Conservation (phyloP, 1,140 invertebrate genomes). For the Centruroides sculpturatus region DNA sequence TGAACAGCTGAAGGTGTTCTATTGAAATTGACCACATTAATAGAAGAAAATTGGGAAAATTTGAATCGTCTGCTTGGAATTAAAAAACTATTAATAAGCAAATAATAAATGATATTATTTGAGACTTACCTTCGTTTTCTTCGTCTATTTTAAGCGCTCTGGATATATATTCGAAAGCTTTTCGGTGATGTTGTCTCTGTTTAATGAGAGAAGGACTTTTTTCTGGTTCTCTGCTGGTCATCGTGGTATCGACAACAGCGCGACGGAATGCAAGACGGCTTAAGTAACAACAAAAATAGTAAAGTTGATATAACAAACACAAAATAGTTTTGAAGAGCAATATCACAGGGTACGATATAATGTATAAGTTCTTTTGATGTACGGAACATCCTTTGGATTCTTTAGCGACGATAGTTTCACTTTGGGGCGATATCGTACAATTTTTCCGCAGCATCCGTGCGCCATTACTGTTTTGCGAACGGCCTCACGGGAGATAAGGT, state of each 20-base stretch:
- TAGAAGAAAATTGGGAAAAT: no score
- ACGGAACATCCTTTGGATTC: not conserved
- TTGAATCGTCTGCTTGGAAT: no score
- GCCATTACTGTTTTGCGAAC: slow-evolving; percentile 6
- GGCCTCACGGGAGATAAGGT: no score
- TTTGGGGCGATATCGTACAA: not conserved
- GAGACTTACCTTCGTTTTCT: slow-evolving; percentile 32
- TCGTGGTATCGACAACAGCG: not conserved
- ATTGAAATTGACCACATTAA: no score
- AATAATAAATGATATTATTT: no score
- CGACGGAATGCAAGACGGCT: not conserved
- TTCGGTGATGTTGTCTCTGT: slow-evolving; percentile 87
- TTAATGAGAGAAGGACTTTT: slow-evolving; percentile 72
- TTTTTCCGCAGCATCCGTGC: slow-evolving; percentile 6
- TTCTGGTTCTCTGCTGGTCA: slow-evolving; percentile 3
- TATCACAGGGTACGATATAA: slow-evolving; percentile 9
- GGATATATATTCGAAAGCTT: slow-evolving; percentile 90
- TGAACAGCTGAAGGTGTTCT: no score
- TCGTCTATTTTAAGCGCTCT: slow-evolving; percentile 92
- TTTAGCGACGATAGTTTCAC: slow-evolving; percentile 7
- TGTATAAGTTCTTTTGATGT: slow-evolving; percentile 11
- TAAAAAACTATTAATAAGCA: no score
- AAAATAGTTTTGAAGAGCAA: slow-evolving; percentile 8
- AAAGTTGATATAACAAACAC: slow-evolving; percentile 7
- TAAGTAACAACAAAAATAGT: slow-evolving; percentile 5